Conservation (phyloP, 1,140 invertebrate species). For the Ectropis grisescens region DNA sequence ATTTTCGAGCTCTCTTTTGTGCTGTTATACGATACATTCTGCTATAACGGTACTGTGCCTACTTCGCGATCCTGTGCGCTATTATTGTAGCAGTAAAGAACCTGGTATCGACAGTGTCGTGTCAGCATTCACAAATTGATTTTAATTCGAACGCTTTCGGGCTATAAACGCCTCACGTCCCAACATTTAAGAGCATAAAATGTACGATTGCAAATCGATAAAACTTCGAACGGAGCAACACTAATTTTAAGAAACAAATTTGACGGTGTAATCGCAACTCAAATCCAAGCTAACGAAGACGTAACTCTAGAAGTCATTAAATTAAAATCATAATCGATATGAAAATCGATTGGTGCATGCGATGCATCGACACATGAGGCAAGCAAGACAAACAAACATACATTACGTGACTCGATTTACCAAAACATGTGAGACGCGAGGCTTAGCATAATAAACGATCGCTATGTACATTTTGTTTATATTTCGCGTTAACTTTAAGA, state of each 20-base stretch:
- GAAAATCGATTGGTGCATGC: slow-evolving; percentile 36
- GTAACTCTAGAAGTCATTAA: slow-evolving; percentile 35
- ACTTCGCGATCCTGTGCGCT: slow-evolving; percentile 16
- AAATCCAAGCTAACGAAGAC: slow-evolving; percentile 35
- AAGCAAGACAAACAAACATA: slow-evolving; percentile 40
- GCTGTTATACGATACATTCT: slow-evolving; percentile 40
- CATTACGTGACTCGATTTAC: slow-evolving; percentile 57
- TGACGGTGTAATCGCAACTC: no score
- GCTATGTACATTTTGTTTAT: slow-evolving; percentile 65
- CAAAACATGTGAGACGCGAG: slow-evolving; percentile 58
- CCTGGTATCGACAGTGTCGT: no score
- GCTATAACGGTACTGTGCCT: slow-evolving; percentile 38
- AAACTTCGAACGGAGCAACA: no score
- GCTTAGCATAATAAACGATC: slow-evolving; percentile 51
- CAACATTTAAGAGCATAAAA: no score
- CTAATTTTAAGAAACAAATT: no score
- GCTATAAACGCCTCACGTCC: no score
- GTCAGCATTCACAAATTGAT: no score
- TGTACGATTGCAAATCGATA: no score
- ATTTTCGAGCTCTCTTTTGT: slow-evolving; percentile 46
- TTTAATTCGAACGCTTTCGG: no score
- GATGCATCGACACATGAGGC: slow-evolving; percentile 30
- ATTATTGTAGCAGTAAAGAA: no score
- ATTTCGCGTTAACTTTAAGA: slow-evolving; percentile 48
- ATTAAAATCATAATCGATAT: slow-evolving; percentile 51